Conservation (phyloP, 2,113 vertebrate genomes). For the Desmodus rotundus region DNA sequence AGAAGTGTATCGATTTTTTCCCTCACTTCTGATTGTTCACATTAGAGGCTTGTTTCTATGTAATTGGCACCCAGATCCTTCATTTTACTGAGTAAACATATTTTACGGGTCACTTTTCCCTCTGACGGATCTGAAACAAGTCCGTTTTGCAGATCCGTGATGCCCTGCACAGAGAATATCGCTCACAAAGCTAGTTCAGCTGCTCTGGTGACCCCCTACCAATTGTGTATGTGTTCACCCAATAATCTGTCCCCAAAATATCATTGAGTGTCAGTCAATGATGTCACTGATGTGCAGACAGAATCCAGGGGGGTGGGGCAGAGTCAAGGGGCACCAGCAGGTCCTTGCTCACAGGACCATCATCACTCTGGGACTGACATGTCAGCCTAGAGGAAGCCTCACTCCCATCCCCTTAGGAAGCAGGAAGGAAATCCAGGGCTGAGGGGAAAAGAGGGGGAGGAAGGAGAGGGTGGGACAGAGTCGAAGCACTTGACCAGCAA, state of each 20-base stretch:
- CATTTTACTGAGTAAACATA: constrained; percentile 63
- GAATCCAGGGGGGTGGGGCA: too few relatives aligned
- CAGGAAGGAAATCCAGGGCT: neutral
- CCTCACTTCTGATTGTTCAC: constrained; percentile 77
- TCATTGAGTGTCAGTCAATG: neutral
- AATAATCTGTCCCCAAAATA: neutral
- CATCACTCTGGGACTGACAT: neutral
- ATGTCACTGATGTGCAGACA: neutral
- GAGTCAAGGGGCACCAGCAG: neutral
- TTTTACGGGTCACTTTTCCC: constrained; percentile 41
- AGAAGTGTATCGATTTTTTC: constrained; percentile 78
- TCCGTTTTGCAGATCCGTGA: neutral
- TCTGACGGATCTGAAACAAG: neutral
- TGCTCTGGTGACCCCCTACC: neutral
- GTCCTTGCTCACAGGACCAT: neutral
- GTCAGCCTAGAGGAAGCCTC: neutral
- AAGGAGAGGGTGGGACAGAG: neutral
- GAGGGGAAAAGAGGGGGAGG: neutral
- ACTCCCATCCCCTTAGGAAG: neutral
- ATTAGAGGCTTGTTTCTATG: constrained; percentile 79
- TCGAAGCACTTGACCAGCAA: neutral
- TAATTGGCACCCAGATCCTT: constrained; percentile 75
- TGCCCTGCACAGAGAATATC: neutral
- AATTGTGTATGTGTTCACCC: neutral
- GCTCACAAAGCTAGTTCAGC: neutral